Evolutionary conservation across 1,140 invertebrate species (phyloP), one percentile per base, ranked within the genome.

Genomic region (Lepidurus packardi): DNA sequence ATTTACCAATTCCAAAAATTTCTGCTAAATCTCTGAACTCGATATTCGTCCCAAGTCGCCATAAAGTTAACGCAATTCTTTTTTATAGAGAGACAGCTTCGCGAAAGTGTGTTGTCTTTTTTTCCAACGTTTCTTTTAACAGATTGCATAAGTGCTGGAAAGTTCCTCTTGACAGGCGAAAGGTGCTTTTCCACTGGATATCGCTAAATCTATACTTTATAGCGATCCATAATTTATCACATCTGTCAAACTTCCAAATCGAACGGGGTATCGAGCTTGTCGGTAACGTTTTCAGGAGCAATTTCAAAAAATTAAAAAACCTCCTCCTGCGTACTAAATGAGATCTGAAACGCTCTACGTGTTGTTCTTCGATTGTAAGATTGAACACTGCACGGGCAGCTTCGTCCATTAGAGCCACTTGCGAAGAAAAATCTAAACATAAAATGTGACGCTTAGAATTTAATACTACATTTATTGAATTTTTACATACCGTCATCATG

Each of bases 201-300:
- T 47, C 45, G 45, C 45, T 47, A 47, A 47, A 47, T 47, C 45
- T 47, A 47, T 47, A 47, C 45, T 47, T 47, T 47, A 47, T 47
- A 47, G 45, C 45, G 45, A 47, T 47, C 45, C 45, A 47, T 47
- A 47, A 47, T 47, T 47, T 47, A 47, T 47, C 45, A 47, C 45
- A 47, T 47, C 45, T 47, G 45, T 7, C 45, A 47, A 47, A 47
- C 45, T 47, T 47, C 45, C 45, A 47, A 47, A 47, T 6, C 45
- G 45, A 47, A 47, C 5, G 45, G 45, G 45, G 45, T 47, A 47
- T 47, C 45, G 45, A 47, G 45, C 45, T 47, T 47, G 45, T 47
- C 45, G 45, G 16, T 47, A 47, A 16, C 16, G 45, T 47, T 34
- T 34, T 34, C 34, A 34, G 34, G 3, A 34, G 34, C 34, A 34